Base-by-base conservation (phyloP, 2,113 vertebrate genomes). In the Scomber colias region DNA sequence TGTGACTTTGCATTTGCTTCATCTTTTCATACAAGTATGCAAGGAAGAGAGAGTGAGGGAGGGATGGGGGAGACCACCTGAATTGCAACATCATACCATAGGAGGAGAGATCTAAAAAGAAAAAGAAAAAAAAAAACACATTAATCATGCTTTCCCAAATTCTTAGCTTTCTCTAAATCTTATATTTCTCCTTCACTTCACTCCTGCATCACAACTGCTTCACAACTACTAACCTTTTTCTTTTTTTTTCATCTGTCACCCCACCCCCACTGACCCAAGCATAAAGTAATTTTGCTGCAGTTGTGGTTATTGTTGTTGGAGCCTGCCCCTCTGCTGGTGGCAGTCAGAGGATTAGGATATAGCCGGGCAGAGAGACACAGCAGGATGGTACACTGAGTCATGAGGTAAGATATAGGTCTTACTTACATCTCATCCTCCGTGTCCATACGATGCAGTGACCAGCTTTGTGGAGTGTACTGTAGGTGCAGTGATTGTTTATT, bases 281-380 rank as follows among this genome's bases (percentile, higher is more conserved):
- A 24, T 62, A 51, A 77, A 86, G 81, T 77, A 0, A 85, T 86
- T 89, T 77, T 65, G 59, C 75, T 61, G 84, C 78, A 67, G 45
- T 73, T 88, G 77, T 67, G 63, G 54, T 83, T 61, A 68, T 63
- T 83, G 77, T 79, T 64, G 74, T 54, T 77, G 86, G 53, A 72
- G 66, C 14, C 70, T 65, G 83, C 63, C 74, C 11, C 66, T 55
- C 30, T 27, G 31, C 53, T 24, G 53, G 40, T 40, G 81, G 75
- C 54, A 87, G 66, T 71, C 79, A 4, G 73, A 82, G 85, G 83
- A 85, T 87, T 84, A 83, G 70, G 77, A 78, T 19, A 65, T 62
- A 77, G 75, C 68, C 48, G 44, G 51, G 27, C 49, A 54, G 48
- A 75, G 69, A 72, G 55, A 40, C 13, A n/a, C 56, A 50, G 63